phyloP scores from a whole-genome alignment of 2,797 vertebrate genomes.

The Alectoris magna region DNA sequence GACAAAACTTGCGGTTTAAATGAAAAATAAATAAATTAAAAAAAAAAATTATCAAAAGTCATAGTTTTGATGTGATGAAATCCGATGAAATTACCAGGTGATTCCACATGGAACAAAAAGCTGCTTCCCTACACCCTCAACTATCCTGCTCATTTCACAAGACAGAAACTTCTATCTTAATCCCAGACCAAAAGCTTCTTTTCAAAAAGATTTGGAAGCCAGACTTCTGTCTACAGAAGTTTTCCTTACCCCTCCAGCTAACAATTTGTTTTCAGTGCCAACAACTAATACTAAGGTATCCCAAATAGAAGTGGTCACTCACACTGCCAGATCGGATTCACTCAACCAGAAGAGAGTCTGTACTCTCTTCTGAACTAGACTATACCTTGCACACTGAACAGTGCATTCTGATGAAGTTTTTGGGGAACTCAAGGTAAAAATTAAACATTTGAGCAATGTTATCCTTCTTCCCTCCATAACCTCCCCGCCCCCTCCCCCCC shows the following conservation, averaged over 20 bases:
- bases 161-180: not conserved
- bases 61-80: not conserved
- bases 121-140: not conserved
- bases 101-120: not conserved
- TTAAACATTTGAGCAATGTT: not conserved
- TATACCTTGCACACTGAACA: not conserved
- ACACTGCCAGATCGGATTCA: not conserved
- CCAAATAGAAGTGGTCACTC: not conserved
- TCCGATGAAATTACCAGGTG: not conserved
- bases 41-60: not conserved
- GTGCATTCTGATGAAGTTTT: not conserved
- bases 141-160: not conserved
- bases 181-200: not conserved
- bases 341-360: not conserved
- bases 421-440: not conserved
- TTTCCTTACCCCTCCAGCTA: not conserved
- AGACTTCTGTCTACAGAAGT: not conserved
- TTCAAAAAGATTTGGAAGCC: not conserved
- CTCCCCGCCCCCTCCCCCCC: no score
- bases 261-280: not conserved
- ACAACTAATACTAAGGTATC: not conserved
- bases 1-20: not conserved
- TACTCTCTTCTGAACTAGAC: not conserved
- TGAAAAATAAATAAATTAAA: not conserved
- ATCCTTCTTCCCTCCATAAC: not conserved